Percentiles rank a stretch among this genome's conserved stretches.
Evolutionary conservation across 2,113 vertebrate species (phyloP).

Genomic region (Oriolus oriolus): DNA sequence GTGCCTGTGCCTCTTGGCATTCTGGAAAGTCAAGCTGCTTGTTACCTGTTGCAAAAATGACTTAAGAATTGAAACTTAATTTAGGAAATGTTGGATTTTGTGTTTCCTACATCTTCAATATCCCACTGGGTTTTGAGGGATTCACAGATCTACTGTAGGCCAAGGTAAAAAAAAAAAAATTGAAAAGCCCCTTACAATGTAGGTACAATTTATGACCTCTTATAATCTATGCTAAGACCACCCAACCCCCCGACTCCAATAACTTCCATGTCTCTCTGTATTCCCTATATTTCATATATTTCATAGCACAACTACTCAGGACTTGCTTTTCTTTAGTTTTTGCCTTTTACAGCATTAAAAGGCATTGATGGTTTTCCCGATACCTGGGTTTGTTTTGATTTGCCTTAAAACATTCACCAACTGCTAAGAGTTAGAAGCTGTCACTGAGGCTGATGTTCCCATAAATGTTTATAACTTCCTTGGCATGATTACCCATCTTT

Average conservation of each 20-base stretch:
- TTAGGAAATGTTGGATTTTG: background rate
- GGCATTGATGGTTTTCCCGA: rapidly evolving
- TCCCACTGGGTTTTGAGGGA: background rate
- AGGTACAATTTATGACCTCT: background rate
- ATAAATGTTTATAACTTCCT: background rate
- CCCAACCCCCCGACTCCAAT: rapidly evolving
- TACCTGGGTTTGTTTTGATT: background rate
- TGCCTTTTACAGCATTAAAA: background rate
- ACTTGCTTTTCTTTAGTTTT: background rate
- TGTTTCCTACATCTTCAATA: background rate
- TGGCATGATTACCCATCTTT: background rate
- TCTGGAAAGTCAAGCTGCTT: background rate
- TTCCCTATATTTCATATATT: background rate
- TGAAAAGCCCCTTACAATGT: background rate
- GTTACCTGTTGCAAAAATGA: background rate
- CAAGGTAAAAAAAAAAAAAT: background rate
- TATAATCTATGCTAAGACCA: background rate
- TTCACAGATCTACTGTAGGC: background rate
- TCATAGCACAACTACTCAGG: background rate
- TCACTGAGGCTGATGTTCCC: background rate
- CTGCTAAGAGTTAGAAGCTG: background rate
- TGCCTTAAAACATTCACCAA: background rate
- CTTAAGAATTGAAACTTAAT: background rate
- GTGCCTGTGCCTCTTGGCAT: background rate
- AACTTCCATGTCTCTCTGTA: background rate